These are phyloP conservation scores for Solen grandis DNA, from an alignment of 1,140 invertebrate species.

Conservation along the genomic window DNA sequence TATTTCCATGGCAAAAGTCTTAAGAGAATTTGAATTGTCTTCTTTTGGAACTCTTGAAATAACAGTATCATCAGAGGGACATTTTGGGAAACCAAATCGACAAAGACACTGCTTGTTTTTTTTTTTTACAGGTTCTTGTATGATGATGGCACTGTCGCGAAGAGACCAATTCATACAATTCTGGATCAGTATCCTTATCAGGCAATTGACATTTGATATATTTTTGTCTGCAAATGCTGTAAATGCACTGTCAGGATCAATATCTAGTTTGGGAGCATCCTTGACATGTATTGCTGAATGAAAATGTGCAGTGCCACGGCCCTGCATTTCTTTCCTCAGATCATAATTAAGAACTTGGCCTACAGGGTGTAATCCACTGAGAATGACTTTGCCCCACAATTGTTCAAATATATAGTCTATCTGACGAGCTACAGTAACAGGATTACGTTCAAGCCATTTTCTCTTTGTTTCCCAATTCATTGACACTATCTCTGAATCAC, in stretches of 20 bases:
- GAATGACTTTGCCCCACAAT: constrained; percentile 36
- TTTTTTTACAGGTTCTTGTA: constrained; percentile 47
- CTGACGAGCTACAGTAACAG: constrained; percentile 47
- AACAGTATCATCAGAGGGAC: constrained; percentile 5
- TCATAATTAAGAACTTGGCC: constrained; percentile 49
- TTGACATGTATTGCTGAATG: constrained; percentile 25
- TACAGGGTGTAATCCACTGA: constrained; percentile 40
- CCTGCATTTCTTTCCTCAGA: constrained; percentile 46
- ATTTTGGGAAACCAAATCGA: constrained; percentile 35
- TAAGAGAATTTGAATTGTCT: constrained; percentile 12
- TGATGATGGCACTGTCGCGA: constrained; percentile 33
- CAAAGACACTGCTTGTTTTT: constrained; percentile 6
- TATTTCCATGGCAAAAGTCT: constrained; percentile 13
- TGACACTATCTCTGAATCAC: not conserved
- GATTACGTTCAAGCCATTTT: constrained; percentile 25
- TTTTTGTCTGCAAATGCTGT: constrained; percentile 39
- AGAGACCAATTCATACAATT: not conserved
- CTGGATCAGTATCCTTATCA: constrained; percentile 3
- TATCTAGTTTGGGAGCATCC: constrained; percentile 36
- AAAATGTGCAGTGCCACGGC: constrained; percentile 28
- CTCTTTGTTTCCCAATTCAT: constrained; percentile 31
- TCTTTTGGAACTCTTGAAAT: constrained; percentile 3
- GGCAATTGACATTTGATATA: constrained; percentile 23
- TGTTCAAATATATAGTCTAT: constrained; percentile 39
- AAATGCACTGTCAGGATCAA: constrained; percentile 28